phyloP scores from a whole-genome alignment of 2,888 invertebrate genomes.

The Harpalus rubripes region DNA sequence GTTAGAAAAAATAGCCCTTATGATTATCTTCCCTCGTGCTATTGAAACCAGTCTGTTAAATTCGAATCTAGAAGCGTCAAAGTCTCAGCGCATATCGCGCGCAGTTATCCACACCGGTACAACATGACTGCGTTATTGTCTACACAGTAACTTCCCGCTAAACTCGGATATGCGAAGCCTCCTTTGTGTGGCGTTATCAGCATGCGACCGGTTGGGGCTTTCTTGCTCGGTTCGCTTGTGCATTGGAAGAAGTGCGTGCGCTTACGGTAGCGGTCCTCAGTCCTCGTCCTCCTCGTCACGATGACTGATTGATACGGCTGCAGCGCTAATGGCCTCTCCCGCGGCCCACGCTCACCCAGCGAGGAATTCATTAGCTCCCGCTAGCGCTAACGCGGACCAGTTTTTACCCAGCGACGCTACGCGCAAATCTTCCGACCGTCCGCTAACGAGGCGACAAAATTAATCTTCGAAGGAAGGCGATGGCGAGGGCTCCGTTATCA shows the following conservation, averaged over 20 bases:
- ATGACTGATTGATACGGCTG: slow-evolving; percentile 74
- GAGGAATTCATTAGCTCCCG: slow-evolving; percentile 63
- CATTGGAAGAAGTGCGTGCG: neutral
- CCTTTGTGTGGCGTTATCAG: slow-evolving; percentile 55
- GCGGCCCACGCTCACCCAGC: slow-evolving; percentile 27
- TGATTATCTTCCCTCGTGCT: too few species aligned
- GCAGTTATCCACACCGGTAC: too few species aligned
- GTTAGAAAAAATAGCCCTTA: too few species aligned
- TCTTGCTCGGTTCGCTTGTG: slow-evolving; percentile 31
- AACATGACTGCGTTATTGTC: too few species aligned
- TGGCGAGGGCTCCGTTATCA: neutral
- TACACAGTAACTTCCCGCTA: too few species aligned
- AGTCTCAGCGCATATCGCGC: too few species aligned
- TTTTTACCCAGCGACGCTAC: slow-evolving; percentile 47
- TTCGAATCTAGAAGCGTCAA: too few species aligned
- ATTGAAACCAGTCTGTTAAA: too few species aligned
- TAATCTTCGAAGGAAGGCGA: slow-evolving; percentile 43
- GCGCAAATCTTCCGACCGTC: slow-evolving; percentile 60
- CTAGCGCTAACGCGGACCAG: slow-evolving; percentile 22
- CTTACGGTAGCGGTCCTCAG: slow-evolving; percentile 14
- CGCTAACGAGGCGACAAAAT: slow-evolving; percentile 66
- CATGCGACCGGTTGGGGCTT: slow-evolving; percentile 57
- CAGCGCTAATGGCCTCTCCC: slow-evolving; percentile 51
- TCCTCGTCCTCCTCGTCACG: slow-evolving; percentile 69
- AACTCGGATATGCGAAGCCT: slow-evolving; percentile 21